Conservation (phyloP, 2,888 invertebrate species). For the Trichacis sp. region DNA sequence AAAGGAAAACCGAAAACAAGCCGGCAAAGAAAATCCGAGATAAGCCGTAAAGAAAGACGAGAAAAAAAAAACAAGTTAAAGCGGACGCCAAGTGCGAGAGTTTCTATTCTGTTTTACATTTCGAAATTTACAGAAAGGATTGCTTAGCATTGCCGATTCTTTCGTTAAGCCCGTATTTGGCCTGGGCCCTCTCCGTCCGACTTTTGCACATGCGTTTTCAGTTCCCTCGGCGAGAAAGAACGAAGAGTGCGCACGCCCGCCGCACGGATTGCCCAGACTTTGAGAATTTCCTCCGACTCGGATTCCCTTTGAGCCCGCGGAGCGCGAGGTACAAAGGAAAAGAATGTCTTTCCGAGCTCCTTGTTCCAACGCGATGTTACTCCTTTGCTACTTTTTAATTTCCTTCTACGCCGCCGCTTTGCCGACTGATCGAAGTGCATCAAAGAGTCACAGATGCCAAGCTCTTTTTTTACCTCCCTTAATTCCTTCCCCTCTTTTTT, state of each 20-base stretch:
- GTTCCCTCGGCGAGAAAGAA: neutral
- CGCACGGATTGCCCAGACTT: slow-evolving; percentile 9
- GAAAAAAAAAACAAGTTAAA: slow-evolving; percentile 5
- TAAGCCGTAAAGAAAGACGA: neutral
- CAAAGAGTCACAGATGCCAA: slow-evolving; percentile 24
- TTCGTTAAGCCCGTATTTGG: slow-evolving; percentile 15
- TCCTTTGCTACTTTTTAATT: slow-evolving; percentile 30
- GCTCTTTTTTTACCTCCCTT: neutral
- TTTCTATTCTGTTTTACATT: slow-evolving; percentile 12
- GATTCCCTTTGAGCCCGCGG: slow-evolving; percentile 36
- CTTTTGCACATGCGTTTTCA: slow-evolving; percentile 9
- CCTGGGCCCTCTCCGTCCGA: neutral
- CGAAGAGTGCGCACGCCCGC: neutral
- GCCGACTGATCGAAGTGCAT: slow-evolving; percentile 18
- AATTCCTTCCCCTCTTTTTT: slow-evolving; percentile 3
- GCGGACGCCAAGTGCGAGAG: neutral
- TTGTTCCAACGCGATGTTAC: slow-evolving; percentile 9
- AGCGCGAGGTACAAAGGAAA: slow-evolving; percentile 38
- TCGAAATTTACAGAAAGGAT: slow-evolving; percentile 11
- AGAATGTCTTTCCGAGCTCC: slow-evolving; percentile 44
- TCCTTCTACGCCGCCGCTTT: slow-evolving; percentile 19
- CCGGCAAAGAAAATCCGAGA: slow-evolving; percentile 8
- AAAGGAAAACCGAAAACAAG: slow-evolving; percentile 1
- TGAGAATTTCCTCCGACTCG: slow-evolving; percentile 15
- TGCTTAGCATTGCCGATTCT: slow-evolving; percentile 18